Percentiles rank a stretch among this genome's conserved stretches.
Conservation (phyloP, 2,888 invertebrate species). For the Euplagia quadripunctaria region DNA sequence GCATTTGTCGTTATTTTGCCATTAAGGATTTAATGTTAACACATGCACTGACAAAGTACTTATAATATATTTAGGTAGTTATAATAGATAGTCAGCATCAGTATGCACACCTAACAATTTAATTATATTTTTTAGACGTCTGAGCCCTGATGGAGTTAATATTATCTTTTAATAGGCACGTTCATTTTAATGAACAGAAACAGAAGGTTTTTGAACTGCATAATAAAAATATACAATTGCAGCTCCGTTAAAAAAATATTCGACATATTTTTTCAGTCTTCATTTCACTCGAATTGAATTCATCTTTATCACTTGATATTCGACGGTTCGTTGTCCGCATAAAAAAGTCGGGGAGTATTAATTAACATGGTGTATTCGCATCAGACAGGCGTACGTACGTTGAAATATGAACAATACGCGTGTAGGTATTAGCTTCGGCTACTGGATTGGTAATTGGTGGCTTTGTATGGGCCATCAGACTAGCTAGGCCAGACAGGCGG, state of each 20-base stretch:
- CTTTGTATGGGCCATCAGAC: constrained; percentile 71
- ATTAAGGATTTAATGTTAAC: constrained; percentile 19
- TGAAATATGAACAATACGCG: constrained; percentile 59
- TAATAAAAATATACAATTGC: constrained; percentile 2
- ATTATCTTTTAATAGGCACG: not conserved
- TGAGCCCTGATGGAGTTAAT: not conserved
- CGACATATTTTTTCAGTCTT: constrained; percentile 15
- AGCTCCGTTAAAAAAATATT: constrained; percentile 1
- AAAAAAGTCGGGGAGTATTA: constrained; percentile 47
- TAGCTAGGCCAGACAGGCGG: constrained; percentile 73
- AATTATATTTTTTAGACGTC: constrained; percentile 3
- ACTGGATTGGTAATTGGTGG: constrained; percentile 73
- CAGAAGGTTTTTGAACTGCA: constrained; percentile 6
- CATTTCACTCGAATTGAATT: constrained; percentile 30
- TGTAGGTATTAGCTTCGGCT: constrained; percentile 50
- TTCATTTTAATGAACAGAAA: not conserved
- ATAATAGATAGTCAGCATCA: constrained; percentile 1
- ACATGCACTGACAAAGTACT: constrained; percentile 13
- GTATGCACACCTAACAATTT: not conserved
- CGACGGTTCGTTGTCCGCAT: constrained; percentile 42
- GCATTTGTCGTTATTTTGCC: constrained; percentile 21
- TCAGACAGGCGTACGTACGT: constrained; percentile 36
- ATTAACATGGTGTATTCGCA: constrained; percentile 46
- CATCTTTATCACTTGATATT: constrained; percentile 45
- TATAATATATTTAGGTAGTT: constrained; percentile 1